Evolutionary conservation across 2,888 invertebrate species (phyloP).

Genomic region (Melanchra persicariae): DNA sequence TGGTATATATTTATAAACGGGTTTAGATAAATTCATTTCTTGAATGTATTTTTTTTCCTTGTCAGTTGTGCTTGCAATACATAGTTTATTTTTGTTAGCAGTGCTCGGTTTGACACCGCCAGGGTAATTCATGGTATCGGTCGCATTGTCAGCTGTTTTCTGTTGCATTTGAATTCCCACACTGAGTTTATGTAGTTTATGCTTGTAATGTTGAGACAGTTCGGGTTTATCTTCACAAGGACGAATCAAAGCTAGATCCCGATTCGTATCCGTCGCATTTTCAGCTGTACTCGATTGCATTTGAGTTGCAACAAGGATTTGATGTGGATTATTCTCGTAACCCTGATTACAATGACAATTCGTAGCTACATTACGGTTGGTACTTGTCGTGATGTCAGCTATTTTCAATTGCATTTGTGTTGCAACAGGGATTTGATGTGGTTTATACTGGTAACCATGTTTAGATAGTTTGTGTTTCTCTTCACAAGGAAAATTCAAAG

Average conservation of each 20-base stretch:
- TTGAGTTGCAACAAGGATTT: not conserved
- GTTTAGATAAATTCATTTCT: too few relatives aligned
- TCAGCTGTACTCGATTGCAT: not conserved
- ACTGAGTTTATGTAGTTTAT: not conserved
- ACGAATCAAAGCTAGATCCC: not conserved
- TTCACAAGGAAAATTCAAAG: constrained; percentile 3
- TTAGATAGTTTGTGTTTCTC: not conserved
- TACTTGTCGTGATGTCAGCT: not conserved
- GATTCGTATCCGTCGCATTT: not conserved
- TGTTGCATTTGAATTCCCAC: constrained; percentile 3
- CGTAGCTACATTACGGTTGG: not conserved
- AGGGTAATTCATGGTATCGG: too few relatives aligned
- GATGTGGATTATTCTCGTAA: not conserved
- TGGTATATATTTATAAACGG: not conserved
- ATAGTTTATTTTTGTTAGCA: constrained; percentile 2
- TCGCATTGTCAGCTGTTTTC: not conserved
- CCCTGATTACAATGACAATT: not conserved
- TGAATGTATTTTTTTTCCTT: too few relatives aligned
- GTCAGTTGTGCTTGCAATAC: too few relatives aligned
- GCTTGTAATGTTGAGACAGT: not conserved
- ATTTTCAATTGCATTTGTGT: not conserved
- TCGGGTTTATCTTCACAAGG: not conserved
- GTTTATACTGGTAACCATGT: not conserved
- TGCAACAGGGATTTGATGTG: not conserved
- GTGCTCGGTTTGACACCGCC: not conserved